phyloP scores from a whole-genome alignment of 2,888 invertebrate genomes.

The Apodemia zela region DNA sequence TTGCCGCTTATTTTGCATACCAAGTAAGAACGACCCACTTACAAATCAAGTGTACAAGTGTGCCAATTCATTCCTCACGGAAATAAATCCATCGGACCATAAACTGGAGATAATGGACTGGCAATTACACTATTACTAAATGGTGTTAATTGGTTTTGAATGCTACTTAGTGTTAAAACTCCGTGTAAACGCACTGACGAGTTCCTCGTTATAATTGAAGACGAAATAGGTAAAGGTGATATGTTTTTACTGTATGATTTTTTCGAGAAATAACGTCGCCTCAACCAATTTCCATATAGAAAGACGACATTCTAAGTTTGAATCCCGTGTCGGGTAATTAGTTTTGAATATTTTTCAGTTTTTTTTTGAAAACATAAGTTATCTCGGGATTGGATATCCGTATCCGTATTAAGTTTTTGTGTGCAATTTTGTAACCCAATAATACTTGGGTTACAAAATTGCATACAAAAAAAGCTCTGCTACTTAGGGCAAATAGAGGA shows the following conservation, averaged over 20 bases:
- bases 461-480: no score
- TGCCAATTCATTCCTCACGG: slow-evolving; percentile 13
- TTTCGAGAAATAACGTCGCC: no score
- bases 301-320: no score
- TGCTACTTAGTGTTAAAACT: not conserved
- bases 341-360: no score
- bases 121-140: slow-evolving; percentile 8
- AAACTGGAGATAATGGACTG: slow-evolving; percentile 10
- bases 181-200: slow-evolving; percentile 4
- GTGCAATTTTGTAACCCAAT: no score
- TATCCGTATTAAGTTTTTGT: no score
- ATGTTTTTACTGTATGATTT: not conserved
- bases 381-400: no score
- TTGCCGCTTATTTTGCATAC: slow-evolving; percentile 17
- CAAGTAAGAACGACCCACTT: slow-evolving; percentile 17
- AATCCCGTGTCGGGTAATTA: no score
- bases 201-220: not conserved
- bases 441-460: no score
- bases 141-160: slow-evolving; percentile 9
- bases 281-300: no score
- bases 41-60: slow-evolving; percentile 9
- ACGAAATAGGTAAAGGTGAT: not conserved
- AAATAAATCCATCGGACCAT: slow-evolving; percentile 12
- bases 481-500: no score
- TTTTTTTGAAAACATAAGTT: no score